phyloP scores from a whole-genome alignment of 1,140 invertebrate genomes.

The Lepidotrigona ventralis region DNA sequence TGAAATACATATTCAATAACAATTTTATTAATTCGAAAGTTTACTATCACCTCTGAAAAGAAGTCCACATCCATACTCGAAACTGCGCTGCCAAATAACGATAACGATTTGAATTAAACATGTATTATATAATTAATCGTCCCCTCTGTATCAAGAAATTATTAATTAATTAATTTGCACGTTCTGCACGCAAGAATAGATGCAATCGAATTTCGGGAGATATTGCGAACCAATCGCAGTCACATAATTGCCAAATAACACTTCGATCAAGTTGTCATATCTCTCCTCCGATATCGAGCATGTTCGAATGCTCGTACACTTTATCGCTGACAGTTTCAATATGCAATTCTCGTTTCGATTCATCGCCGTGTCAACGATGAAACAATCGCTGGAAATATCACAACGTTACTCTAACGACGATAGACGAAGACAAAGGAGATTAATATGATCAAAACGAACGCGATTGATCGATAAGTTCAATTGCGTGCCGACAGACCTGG shows the following conservation, averaged over 20 bases:
- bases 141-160: background rate
- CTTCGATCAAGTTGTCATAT: background rate
- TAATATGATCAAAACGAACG: background rate
- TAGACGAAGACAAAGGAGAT: background rate
- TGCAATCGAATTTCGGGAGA: background rate
- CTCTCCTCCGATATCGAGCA: background rate
- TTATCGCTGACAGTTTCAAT: background rate
- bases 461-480: background rate
- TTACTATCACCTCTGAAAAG: background rate
- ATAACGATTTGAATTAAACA: background rate
- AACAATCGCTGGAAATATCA: background rate
- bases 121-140: background rate
- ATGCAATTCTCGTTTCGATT: background rate
- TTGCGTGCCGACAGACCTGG: background rate
- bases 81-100: background rate
- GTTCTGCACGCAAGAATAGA: background rate
- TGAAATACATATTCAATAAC: too few species aligned
- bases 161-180: background rate
- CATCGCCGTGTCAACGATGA: background rate
- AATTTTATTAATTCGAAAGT: too few species aligned
- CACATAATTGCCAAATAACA: background rate
- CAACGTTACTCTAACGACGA: background rate
- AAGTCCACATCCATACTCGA: background rate
- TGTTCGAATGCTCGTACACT: background rate
- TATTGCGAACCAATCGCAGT: background rate